These are phyloP conservation scores for Riptortus pedestris DNA, from an alignment of 1,140 invertebrate genomes.

Conservation along the genomic window DNA sequence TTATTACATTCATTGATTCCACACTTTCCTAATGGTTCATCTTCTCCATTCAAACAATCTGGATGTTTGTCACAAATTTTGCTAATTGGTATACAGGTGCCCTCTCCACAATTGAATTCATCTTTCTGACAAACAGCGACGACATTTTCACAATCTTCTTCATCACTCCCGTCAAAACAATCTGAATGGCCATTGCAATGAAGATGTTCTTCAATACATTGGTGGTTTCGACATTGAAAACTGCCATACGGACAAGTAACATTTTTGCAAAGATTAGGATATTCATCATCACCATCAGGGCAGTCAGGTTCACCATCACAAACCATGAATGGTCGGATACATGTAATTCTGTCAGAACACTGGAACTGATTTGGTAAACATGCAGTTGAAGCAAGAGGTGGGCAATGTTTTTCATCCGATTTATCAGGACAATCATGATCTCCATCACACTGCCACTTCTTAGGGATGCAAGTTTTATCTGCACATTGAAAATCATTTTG, in stretches of 20 bases:
- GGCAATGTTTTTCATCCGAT: conserved; percentile 62
- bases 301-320: conserved; percentile 81
- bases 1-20: conserved; percentile 75
- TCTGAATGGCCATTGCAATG: conserved; percentile 73
- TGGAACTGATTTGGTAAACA: conserved; percentile 64
- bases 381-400: conserved; percentile 43
- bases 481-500: conserved; percentile 57
- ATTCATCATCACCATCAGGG: conserved; percentile 70
- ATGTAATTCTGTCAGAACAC: conserved; percentile 73
- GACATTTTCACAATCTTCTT: conserved; percentile 63
- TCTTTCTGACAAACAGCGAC: conserved; percentile 73
- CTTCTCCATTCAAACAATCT: conserved; percentile 74
- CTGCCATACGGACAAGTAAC: conserved; percentile 65
- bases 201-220: conserved; percentile 71
- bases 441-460: conserved; percentile 73
- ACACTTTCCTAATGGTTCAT: conserved; percentile 50
- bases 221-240: conserved; percentile 68
- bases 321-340: conserved; percentile 72
- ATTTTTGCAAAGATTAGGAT: conserved; percentile 53
- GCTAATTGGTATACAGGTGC: conserved; percentile 57
- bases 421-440: conserved; percentile 71
- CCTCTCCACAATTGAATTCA: conserved; percentile 59
- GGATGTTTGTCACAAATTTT: conserved; percentile 77
- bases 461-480: conserved; percentile 54
- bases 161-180: conserved; percentile 73